These are phyloP conservation scores for Rhopalosiphum maidis DNA, from an alignment of 1,140 invertebrate species.

Conservation along the genomic window DNA sequence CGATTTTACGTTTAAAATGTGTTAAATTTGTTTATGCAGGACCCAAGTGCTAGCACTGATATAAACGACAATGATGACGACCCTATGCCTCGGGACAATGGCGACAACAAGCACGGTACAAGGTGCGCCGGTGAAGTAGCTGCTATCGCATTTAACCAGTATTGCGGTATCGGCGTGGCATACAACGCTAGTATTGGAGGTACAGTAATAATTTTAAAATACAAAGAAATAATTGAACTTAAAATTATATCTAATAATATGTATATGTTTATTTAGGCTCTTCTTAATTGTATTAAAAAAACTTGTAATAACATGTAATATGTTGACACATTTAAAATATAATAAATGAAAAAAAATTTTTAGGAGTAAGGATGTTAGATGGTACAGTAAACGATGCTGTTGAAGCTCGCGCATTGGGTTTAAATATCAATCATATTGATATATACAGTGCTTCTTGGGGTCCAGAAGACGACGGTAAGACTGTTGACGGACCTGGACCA, in stretches of 20 bases:
- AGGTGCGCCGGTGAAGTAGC: constrained; percentile 93
- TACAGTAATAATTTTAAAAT: constrained; percentile 63
- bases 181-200: constrained; percentile 93
- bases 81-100: constrained; percentile 94
- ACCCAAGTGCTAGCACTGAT: constrained; percentile 92
- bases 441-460: constrained; percentile 98
- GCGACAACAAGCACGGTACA: constrained; percentile 93
- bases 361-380: constrained; percentile 92
- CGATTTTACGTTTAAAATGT: not conserved
- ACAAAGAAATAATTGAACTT: not conserved
- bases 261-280: too few species aligned
- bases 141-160: constrained; percentile 88
- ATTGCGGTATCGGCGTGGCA: constrained; percentile 92
- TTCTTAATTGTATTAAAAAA: too few species aligned
- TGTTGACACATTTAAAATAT: too few species aligned
- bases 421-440: constrained; percentile 93
- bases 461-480: constrained; percentile 96
- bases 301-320: too few species aligned
- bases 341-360: too few species aligned
- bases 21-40: constrained; percentile 67
- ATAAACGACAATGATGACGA: constrained; percentile 96
- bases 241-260: too few species aligned
- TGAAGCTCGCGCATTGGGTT: constrained; percentile 87
- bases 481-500: constrained; percentile 97
- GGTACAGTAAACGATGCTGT: constrained; percentile 95